A percentile compares a stretch with the other conserved stretches of the same genome.
phyloP scores from a whole-genome alignment of 1,140 invertebrate genomes.

The Sipha flava region DNA sequence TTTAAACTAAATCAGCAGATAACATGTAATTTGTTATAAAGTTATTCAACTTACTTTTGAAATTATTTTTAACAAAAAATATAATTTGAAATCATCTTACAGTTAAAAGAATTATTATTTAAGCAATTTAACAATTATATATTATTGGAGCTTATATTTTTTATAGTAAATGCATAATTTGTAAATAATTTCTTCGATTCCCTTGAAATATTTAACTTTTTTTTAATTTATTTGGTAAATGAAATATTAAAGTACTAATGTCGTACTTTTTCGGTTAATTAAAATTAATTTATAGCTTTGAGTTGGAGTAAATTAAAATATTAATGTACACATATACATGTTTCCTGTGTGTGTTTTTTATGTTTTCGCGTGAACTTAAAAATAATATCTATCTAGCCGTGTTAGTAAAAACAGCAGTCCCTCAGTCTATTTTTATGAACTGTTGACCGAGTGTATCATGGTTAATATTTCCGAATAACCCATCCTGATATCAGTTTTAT shows the following conservation, averaged over 20 bases:
- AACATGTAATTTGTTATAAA: no score
- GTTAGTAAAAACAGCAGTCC: neutral
- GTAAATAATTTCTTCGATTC: neutral
- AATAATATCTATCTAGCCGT: neutral
- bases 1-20: no score
- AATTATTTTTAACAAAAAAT: neutral
- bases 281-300: slow-evolving; percentile 1
- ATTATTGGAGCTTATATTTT: no score
- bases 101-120: neutral
- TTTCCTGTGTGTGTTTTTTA: neutral
- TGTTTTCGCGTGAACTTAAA: slow-evolving; percentile 9
- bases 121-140: no score
- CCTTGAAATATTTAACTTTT: neutral
- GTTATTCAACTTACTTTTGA: neutral
- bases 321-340: neutral
- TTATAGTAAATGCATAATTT: no score
- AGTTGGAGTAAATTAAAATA: neutral
- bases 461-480: neutral
- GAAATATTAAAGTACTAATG: neutral
- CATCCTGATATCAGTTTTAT: neutral
- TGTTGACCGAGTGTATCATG: neutral
- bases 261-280: neutral
- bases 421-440: neutral
- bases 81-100: no score
- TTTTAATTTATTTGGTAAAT: neutral